Conservation (phyloP, 2,888 invertebrate genomes). For the Drosophila birchii region DNA sequence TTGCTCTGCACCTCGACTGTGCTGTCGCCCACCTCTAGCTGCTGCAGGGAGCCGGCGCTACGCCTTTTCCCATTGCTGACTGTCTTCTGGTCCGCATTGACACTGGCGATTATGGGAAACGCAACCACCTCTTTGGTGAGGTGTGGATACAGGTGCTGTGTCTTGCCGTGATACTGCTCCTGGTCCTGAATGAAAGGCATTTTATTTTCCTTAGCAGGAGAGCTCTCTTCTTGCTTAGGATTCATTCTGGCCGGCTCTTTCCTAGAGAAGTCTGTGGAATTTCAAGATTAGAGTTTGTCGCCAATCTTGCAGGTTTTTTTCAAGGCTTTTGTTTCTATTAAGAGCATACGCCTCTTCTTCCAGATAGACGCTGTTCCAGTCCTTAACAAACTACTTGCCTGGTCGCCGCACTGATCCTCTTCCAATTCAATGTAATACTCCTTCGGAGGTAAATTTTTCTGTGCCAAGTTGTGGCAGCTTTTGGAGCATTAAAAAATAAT, state of each 20-base stretch:
- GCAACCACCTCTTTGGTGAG: conserved; percentile 54
- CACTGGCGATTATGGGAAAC: conserved; percentile 70
- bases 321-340: background rate
- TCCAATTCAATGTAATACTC: too few relatives aligned
- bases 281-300: conserved; percentile 26
- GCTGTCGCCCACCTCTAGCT: conserved; percentile 75
- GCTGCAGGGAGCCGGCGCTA: conserved; percentile 72
- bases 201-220: background rate
- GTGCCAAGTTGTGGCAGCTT: conserved; percentile 28
- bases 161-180: too few relatives aligned
- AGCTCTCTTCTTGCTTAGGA: background rate
- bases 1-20: conserved; percentile 77
- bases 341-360: background rate
- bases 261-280: background rate
- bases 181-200: background rate
- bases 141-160: too few relatives aligned
- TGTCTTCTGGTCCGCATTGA: conserved; percentile 72
- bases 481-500: conserved; percentile 42
- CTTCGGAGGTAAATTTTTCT: background rate
- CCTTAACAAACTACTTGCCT: background rate
- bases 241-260: background rate
- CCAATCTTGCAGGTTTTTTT: background rate
- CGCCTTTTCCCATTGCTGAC: conserved; percentile 82
- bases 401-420: background rate
- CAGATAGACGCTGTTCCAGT: background rate